Evolutionary conservation across 2,797 vertebrate genomes (phyloP), one percentile per base, ranked within the genome.

Genomic region (Fringilla coelebs): DNA sequence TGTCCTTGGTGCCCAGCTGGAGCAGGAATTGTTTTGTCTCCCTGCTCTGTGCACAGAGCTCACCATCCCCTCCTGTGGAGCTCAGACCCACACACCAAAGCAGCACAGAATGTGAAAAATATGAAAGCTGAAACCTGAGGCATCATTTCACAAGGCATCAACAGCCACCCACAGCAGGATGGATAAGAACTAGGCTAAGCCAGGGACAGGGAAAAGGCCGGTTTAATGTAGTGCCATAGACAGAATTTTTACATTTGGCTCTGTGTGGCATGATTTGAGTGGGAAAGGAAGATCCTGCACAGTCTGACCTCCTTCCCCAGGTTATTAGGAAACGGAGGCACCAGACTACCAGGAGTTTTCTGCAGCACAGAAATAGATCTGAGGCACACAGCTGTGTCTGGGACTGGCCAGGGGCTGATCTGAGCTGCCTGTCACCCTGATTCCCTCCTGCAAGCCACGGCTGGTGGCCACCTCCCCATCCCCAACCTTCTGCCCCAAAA

Each of bases 261-360:
- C 57, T 68, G 77, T 0, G 0, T 40, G 31, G 11, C 10, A 18
- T 10, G 41, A n/a, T 52, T 32, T 1, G 6, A 49, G 34, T 11
- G 38, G n/a, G 48, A 67, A 63, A 74, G 16, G 40, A 31, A 34
- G n/a, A 63, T 71, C 14, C 61, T 66, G 13, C 48, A 73, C 32
- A 38, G 20, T n/a, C 49, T 84, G 32, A 48, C 24, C 46, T 38
- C 25, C 38, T 87, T 78, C 58, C 66, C 31, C 32, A 29, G 28
- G 46, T 75, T 22, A 8, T 61, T 25, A 28, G 62, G 24, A 92
- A 67, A 45, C 1, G 8, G 34, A 84, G 34, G 22, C 1, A 2
- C 0, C 2, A 51, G 63, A 17, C 34, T 51, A 10, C 22, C 43
- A 19, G 71, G 46, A 82, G 32, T 16, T 92, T 31, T 52, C 63